Percentiles rank a stretch among this genome's conserved stretches.
Conservation (phyloP, 2,888 invertebrate species). For the Pachycephus smyrnensis region DNA sequence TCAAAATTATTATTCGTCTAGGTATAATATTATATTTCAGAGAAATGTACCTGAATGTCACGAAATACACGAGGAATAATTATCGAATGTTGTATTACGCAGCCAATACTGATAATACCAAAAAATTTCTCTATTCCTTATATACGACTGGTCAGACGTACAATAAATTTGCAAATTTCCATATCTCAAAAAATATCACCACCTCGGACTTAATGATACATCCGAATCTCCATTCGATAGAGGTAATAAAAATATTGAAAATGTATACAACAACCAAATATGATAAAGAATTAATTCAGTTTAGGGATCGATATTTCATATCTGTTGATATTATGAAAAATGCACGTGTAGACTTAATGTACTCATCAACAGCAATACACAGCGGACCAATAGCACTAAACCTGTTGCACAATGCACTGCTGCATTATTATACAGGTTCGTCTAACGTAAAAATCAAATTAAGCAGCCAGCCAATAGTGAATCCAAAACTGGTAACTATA, state of each 20-base stretch:
- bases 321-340: slow-evolving; percentile 29
- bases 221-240: slow-evolving; percentile 33
- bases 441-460: slow-evolving; percentile 27
- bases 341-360: slow-evolving; percentile 25
- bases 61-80: slow-evolving; percentile 23
- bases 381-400: slow-evolving; percentile 39
- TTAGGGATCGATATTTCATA: slow-evolving; percentile 37
- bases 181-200: slow-evolving; percentile 26
- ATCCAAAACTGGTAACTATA: slow-evolving; percentile 27
- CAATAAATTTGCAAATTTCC: slow-evolving; percentile 21
- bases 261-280: not conserved
- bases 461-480: slow-evolving; percentile 31
- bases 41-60: slow-evolving; percentile 26
- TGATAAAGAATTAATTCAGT: slow-evolving; percentile 20
- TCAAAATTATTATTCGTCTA: no score
- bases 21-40: slow-evolving; percentile 19
- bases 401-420: slow-evolving; percentile 35
- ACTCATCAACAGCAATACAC: slow-evolving; percentile 33
- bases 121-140: slow-evolving; percentile 26
- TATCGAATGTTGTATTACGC: slow-evolving; percentile 26
- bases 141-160: slow-evolving; percentile 20
- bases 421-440: slow-evolving; percentile 21
- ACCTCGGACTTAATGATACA: slow-evolving; percentile 29
- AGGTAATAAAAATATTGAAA: slow-evolving; percentile 21
- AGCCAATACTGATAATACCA: slow-evolving; percentile 15